A percentile compares a stretch with the other conserved stretches of the same genome.
Evolutionary conservation across 2,113 vertebrate species (phyloP).

Genomic region (Centropus bengalensis): DNA sequence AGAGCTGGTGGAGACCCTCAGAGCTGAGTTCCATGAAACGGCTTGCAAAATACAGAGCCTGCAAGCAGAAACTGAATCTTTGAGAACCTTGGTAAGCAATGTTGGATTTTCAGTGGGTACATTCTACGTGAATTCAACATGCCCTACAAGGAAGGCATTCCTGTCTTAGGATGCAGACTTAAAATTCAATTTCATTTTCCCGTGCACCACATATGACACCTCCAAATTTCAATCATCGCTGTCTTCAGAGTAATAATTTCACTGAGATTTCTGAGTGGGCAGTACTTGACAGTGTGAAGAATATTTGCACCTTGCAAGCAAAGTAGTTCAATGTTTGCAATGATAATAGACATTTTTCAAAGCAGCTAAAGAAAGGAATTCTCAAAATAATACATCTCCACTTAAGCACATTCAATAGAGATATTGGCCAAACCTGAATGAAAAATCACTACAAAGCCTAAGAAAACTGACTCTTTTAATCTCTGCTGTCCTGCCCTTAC

Average conservation of each 20-base stretch:
- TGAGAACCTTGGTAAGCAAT: slow-evolving; percentile 87
- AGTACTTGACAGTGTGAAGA: not conserved
- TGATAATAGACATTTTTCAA: not conserved
- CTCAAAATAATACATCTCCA: not conserved
- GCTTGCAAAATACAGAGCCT: slow-evolving; percentile 90
- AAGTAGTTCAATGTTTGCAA: not conserved
- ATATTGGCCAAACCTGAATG: not conserved
- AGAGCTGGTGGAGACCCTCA: slow-evolving; percentile 83
- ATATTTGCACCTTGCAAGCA: not conserved
- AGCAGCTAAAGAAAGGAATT: not conserved
- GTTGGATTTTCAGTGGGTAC: not conserved
- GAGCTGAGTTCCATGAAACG: slow-evolving; percentile 82
- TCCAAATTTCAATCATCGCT: not conserved
- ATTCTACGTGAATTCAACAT: not conserved
- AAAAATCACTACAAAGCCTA: not conserved
- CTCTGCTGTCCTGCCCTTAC: slow-evolving; percentile 17
- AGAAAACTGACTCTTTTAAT: not conserved
- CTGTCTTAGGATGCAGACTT: not conserved
- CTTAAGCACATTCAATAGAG: not conserved
- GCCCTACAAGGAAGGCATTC: not conserved
- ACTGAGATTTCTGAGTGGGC: not conserved
- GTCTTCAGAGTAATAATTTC: not conserved
- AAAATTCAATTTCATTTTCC: not conserved
- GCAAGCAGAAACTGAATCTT: slow-evolving; percentile 91
- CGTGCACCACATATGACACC: not conserved